phyloP scores from a whole-genome alignment of 2,113 vertebrate species.

The Procavia capensis region DNA sequence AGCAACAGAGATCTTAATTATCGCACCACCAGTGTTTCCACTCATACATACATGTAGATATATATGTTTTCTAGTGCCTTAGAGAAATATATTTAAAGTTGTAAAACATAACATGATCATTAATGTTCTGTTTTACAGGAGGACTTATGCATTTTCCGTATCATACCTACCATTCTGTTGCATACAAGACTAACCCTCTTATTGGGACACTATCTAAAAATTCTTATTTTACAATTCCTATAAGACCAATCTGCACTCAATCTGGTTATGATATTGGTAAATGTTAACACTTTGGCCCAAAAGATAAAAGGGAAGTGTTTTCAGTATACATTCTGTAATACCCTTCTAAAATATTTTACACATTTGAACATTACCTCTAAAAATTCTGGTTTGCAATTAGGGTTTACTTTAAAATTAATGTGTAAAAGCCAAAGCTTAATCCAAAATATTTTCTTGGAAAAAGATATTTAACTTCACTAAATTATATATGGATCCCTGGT shows the following conservation, averaged over 20 bases:
- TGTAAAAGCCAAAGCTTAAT: constrained; percentile 4
- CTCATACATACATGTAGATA: no score
- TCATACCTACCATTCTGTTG: background rate
- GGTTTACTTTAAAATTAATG: constrained; percentile 4
- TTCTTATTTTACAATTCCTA: constrained; percentile 38
- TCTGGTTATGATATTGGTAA: background rate
- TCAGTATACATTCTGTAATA: background rate
- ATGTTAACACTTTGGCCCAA: constrained; percentile 16
- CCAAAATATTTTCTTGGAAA: constrained; percentile 25
- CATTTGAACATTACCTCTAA: background rate
- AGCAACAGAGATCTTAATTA: no score
- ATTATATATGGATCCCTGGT: background rate
- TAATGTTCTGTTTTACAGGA: background rate
- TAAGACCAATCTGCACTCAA: background rate
- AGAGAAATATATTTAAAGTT: constrained; percentile 43
- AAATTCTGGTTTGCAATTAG: background rate
- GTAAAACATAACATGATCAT: background rate
- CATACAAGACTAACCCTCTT: background rate
- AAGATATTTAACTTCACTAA: background rate
- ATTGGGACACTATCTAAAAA: constrained; percentile 3
- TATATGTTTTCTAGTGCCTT: background rate
- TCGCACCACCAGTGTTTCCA: no score
- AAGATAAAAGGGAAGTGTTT: constrained; percentile 41
- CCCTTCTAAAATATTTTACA: background rate
- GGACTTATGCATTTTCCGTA: background rate